A percentile compares a stretch with the other conserved stretches of the same genome.
Evolutionary conservation across 2,797 vertebrate genomes (phyloP).

Genomic region (Pygocentrus nattereri): DNA sequence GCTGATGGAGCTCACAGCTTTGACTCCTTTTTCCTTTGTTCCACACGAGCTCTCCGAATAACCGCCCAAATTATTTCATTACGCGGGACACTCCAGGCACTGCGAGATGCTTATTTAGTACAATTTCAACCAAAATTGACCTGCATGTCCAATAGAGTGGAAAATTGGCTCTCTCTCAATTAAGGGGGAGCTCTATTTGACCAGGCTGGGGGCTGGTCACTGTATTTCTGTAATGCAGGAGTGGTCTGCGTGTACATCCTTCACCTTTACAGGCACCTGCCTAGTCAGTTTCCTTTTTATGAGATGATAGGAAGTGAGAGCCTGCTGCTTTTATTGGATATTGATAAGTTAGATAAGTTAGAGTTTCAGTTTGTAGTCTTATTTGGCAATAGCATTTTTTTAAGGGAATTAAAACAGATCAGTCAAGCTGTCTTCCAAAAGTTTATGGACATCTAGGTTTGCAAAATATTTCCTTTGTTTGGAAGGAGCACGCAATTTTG

Average conservation of each 20-base stretch:
- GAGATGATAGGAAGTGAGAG: background rate
- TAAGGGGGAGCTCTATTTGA: slow-evolving; percentile 58
- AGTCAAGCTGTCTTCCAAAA: too few relatives aligned
- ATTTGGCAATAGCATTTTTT: too few relatives aligned
- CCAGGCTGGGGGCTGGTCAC: slow-evolving; percentile 26
- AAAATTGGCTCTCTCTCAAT: slow-evolving; percentile 69
- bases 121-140: slow-evolving; percentile 60
- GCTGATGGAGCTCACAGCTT: background rate
- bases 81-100: slow-evolving; percentile 38
- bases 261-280: background rate
- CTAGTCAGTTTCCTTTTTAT: background rate
- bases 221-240: background rate
- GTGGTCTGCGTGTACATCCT: too few relatives aligned
- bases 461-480: too few relatives aligned
- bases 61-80: slow-evolving; percentile 66
- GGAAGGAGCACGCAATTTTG: too few relatives aligned
- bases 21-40: slow-evolving; percentile 56
- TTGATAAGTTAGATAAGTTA: background rate
- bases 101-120: slow-evolving; percentile 32
- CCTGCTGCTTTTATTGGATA: background rate
- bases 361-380: background rate
- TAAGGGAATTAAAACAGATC: too few relatives aligned
- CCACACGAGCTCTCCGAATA: slow-evolving; percentile 54
- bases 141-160: slow-evolving; percentile 69
- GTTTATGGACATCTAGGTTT: too few relatives aligned